Percentiles rank a stretch among this genome's conserved stretches.
Conservation (phyloP, 2,113 vertebrate genomes). For the Trinectes maculatus region DNA sequence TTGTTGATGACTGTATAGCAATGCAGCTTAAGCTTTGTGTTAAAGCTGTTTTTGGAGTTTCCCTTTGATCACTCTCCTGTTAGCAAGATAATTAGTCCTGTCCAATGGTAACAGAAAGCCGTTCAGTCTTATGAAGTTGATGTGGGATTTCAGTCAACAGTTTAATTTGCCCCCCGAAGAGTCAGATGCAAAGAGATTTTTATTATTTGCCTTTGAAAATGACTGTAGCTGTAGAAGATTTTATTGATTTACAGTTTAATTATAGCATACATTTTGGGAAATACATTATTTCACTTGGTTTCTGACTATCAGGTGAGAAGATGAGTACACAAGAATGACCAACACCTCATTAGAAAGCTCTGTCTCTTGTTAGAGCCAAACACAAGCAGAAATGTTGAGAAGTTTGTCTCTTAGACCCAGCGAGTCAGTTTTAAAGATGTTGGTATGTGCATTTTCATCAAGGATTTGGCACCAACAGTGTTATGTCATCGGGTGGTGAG, state of each 20-base stretch:
- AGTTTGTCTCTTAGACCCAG: neutral
- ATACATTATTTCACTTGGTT: neutral
- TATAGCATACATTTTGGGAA: neutral
- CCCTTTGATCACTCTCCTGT: neutral
- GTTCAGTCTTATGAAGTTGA: constrained; percentile 8
- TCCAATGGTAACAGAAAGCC: neutral
- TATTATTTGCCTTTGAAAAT: constrained; percentile 4
- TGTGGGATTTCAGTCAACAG: neutral
- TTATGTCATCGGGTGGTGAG: too few relatives aligned
- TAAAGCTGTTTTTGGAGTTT: neutral
- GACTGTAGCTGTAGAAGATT: neutral
- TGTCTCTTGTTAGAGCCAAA: neutral
- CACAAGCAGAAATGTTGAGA: neutral
- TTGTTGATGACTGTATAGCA: constrained; percentile 3
- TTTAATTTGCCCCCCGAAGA: neutral
- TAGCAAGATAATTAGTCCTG: neutral
- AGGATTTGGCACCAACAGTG: too few relatives aligned
- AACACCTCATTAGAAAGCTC: neutral
- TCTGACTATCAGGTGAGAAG: neutral
- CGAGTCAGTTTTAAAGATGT: neutral
- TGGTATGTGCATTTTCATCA: neutral
- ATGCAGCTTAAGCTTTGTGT: constrained; percentile 13
- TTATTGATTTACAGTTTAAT: neutral
- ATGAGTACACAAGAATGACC: neutral
- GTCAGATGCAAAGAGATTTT: neutral